Percentiles rank a stretch among this genome's conserved stretches.
phyloP scores from a whole-genome alignment of 2,888 invertebrate genomes.

The Nyleta sp. region DNA sequence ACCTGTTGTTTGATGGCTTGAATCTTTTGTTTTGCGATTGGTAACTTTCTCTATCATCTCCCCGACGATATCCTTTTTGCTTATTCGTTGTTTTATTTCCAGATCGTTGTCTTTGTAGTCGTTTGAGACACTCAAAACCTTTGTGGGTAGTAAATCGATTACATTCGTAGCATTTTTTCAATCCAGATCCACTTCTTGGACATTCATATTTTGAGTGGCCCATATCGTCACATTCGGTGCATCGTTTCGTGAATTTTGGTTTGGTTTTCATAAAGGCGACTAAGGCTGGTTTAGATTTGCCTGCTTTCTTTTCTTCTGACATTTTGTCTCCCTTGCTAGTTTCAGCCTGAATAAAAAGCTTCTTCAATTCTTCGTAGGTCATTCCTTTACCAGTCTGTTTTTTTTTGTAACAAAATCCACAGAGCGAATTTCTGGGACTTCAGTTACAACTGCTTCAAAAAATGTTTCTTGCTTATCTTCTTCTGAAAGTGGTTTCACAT shows the following conservation, averaged over 20 bases:
- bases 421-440: conserved; percentile 20
- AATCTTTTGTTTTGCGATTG: conserved; percentile 1
- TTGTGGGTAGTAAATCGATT: conserved; percentile 15
- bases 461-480: conserved; percentile 32
- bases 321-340: background rate
- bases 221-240: conserved; percentile 32
- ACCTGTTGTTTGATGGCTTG: conserved; percentile 6
- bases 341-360: conserved; percentile 34
- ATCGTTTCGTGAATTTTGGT: background rate
- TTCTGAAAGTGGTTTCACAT: conserved; percentile 1
- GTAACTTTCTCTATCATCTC: background rate
- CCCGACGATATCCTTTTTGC: too few relatives aligned
- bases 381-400: background rate
- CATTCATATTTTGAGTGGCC: conserved; percentile 16
- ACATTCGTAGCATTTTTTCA: conserved; percentile 20
- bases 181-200: conserved; percentile 29
- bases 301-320: background rate
- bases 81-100: too few relatives aligned
- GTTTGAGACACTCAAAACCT: background rate
- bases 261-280: too few relatives aligned
- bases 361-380: conserved; percentile 48
- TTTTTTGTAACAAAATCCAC: conserved; percentile 35
- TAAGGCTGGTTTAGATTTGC: background rate
- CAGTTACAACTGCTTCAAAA: background rate
- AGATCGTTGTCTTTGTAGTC: too few relatives aligned